Conservation (phyloP, 2,888 invertebrate species). For the Cheiracanthium punctorium region DNA sequence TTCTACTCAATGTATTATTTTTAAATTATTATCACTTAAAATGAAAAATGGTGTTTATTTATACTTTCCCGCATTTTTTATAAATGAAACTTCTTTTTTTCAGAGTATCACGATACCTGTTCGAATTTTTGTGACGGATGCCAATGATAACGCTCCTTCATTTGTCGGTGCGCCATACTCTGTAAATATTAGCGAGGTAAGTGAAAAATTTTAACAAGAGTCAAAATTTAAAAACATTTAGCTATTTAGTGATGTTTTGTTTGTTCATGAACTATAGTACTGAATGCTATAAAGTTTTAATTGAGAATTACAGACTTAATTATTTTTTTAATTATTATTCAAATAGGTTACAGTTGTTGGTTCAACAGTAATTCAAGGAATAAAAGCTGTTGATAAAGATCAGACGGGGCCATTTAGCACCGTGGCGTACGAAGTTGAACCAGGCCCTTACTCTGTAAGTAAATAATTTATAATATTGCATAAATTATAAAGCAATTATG, state of each 20-base stretch:
- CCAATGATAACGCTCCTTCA: conserved; percentile 91
- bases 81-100: no score
- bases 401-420: conserved; percentile 92
- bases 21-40: no score
- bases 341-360: conserved; percentile 80
- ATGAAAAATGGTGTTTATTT: no score
- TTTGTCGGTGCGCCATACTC: conserved; percentile 89
- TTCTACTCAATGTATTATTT: no score
- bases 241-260: background rate
- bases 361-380: conserved; percentile 83
- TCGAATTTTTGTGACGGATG: conserved; percentile 89
- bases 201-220: conserved; percentile 35
- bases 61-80: no score
- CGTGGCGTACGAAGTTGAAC: conserved; percentile 87
- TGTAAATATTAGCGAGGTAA: conserved; percentile 89
- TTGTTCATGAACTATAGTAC: background rate
- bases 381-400: conserved; percentile 88
- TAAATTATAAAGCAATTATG: background rate
- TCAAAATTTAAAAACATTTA: no score
- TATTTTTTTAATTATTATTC: no score
- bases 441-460: conserved; percentile 85
- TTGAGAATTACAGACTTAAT: no score
- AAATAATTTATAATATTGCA: no score
- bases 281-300: no score
- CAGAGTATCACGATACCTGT: conserved; percentile 88